Evolutionary conservation across 2,113 vertebrate species (phyloP).

Genomic region (Rhinogobius similis): DNA sequence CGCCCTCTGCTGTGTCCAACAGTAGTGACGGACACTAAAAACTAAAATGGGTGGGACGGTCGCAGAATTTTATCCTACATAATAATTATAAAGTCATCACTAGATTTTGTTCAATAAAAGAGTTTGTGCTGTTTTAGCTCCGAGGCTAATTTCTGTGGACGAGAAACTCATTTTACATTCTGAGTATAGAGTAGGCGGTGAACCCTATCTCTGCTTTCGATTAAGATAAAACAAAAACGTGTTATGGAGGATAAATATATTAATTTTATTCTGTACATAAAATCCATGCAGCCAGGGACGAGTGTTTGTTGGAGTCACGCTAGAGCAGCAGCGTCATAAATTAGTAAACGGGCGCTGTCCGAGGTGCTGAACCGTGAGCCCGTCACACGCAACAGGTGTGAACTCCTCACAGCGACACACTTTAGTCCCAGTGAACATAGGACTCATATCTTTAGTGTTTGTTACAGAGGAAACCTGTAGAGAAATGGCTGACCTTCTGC

Average conservation of each 20-base stretch:
- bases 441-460: too few species aligned
- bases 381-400: background rate
- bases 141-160: background rate
- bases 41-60: too few species aligned
- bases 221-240: background rate
- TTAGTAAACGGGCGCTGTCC: slow-evolving; percentile 48
- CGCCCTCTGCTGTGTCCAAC: too few species aligned
- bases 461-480: background rate
- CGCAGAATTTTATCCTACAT: too few species aligned
- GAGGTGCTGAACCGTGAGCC: slow-evolving; percentile 47
- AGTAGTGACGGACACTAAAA: too few species aligned
- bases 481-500: slow-evolving; percentile 85
- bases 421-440: background rate
- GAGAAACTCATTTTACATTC: background rate
- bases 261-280: background rate
- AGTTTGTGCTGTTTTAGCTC: background rate
- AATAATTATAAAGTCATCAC: too few species aligned
- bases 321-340: slow-evolving; percentile 5
- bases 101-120: background rate
- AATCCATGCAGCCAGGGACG: background rate
- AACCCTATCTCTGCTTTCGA: background rate
- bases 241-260: background rate
- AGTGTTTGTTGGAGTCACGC: slow-evolving; percentile 21
- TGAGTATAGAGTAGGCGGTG: background rate
- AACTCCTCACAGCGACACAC: background rate